Evolutionary conservation across 2,797 vertebrate species (phyloP).

Genomic region (Hipposideros larvatus): DNA sequence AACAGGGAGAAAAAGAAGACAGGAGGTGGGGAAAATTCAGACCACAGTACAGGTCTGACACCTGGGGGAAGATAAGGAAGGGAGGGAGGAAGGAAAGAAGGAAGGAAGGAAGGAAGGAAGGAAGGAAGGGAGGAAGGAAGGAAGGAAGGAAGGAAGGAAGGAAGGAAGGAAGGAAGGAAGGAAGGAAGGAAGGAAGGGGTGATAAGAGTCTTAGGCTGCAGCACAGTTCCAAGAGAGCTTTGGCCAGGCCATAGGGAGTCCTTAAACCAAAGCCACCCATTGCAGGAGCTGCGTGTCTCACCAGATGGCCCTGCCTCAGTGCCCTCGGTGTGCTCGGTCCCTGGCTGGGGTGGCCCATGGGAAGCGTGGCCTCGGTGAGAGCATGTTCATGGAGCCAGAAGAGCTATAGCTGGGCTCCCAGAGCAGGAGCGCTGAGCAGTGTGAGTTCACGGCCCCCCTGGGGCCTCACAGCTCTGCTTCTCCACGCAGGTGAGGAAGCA

Average conservation of each 20-base stretch:
- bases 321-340: neutral
- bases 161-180: too few relatives aligned
- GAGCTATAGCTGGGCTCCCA: too few relatives aligned
- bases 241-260: neutral
- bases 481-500: neutral
- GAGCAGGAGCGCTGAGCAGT: neutral
- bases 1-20: neutral
- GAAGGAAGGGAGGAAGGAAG: too few relatives aligned
- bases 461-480: neutral
- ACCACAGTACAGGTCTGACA: neutral
- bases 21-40: neutral
- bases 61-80: neutral
- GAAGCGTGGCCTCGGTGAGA: neutral
- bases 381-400: neutral
- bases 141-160: too few relatives aligned
- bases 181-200: neutral
- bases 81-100: too few relatives aligned
- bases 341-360: neutral
- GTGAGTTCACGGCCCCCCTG: rapidly evolving
- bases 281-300: neutral
- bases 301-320: neutral
- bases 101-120: too few relatives aligned
- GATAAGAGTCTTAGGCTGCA: neutral
- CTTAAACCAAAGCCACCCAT: neutral
- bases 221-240: neutral